Evolutionary conservation across 1,140 invertebrate species (phyloP), one percentile per base, ranked within the genome.

Genomic region (Diabrotica undecimpunctata): DNA sequence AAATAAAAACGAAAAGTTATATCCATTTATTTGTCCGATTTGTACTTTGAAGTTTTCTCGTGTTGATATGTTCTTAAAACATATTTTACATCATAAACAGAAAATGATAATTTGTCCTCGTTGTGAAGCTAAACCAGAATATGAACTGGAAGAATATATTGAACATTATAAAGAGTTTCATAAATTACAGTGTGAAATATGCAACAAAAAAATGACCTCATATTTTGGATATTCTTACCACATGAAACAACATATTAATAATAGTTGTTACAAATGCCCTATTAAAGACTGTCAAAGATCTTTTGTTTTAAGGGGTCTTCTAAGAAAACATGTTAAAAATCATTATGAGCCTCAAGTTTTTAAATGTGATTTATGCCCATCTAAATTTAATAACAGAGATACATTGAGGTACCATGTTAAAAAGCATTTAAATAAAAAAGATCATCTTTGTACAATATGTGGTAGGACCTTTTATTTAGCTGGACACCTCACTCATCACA

Each of bases 171-270:
- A 57, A 12, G n/a, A 36, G 11, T 25, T 57, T 57, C 55, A 57
- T 37, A 57, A 57, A 37, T 57, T 37, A 25, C 55, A 57, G n/a
- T 57, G 55, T 36, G 10, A 57, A 7, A 57, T 57, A 9, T 57
- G 55, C 36, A 41, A 57, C n/a, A 57, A 57, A n/a, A n/a, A 36
- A 11, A 12, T 57, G 36, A 12, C 55, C 12, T 57, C 55, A 5
- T 12, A n/a, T n/a, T 57, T 37, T 11, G 55, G 55, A 9, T 57
- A 57, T 12, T n/a, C 35, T 10, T 57, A 57, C 36, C 55, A 57
- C 6, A 57, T 57, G 55, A 57, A 57, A 57, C 25, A 9, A 8
- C 55, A 57, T 7, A 37, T 37, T 9, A 11, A 57, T 37, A 37
- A 37, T 11, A 57, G 38, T 37, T 12, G 37, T n/a, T 57, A 57